Percentiles rank a stretch among this genome's conserved stretches.
These are phyloP conservation scores for Dreissena polymorpha DNA, from an alignment of 1,140 invertebrate species.

Conservation along the genomic window DNA sequence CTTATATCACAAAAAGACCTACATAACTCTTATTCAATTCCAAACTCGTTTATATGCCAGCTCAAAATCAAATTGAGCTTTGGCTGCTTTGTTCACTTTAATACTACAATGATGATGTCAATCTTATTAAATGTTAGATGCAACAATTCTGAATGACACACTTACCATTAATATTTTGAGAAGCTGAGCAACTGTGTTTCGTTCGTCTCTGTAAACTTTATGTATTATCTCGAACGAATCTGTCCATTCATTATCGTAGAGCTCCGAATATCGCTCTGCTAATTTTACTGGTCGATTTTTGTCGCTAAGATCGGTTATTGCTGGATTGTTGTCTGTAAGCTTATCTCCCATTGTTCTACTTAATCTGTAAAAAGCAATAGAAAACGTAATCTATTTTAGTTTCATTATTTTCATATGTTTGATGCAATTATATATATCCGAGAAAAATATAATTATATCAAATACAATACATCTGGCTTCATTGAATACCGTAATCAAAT, in stretches of 20 bases:
- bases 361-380: slow-evolving; percentile 2
- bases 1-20: too few species aligned
- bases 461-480: too few species aligned
- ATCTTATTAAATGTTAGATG: not conserved
- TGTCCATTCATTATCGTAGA: slow-evolving; percentile 25
- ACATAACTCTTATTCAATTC: not conserved
- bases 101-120: not conserved
- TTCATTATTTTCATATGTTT: too few species aligned
- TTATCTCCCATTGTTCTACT: not conserved
- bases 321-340: slow-evolving; percentile 8
- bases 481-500: too few species aligned
- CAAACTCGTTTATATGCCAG: not conserved
- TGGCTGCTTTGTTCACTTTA: not conserved
- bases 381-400: too few species aligned
- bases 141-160: not conserved
- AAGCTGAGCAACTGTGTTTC: not conserved
- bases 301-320: slow-evolving; percentile 9
- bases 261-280: slow-evolving; percentile 10
- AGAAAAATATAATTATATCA: too few species aligned
- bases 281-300: slow-evolving; percentile 12
- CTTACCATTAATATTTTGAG: slow-evolving; percentile 20
- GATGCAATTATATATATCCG: too few species aligned
- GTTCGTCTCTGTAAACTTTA: not conserved
- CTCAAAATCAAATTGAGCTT: not conserved
- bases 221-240: not conserved